Percentiles rank a stretch among this genome's conserved stretches.
phyloP scores from a whole-genome alignment of 2,888 invertebrate genomes.

The Leptinotarsa rubiginosa region DNA sequence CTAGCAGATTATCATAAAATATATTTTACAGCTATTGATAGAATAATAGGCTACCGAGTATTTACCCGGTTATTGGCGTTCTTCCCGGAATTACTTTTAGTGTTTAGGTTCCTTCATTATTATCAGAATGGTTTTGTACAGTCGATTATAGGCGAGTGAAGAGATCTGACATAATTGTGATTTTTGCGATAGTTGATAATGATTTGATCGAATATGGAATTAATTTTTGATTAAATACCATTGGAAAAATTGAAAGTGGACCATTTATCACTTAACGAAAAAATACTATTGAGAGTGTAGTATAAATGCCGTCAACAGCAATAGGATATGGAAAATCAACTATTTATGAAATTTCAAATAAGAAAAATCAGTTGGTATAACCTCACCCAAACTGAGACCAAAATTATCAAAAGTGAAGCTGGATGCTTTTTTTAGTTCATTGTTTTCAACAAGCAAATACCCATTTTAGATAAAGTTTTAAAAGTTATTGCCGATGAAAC shows the following conservation, averaged over 20 bases:
- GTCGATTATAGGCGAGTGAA: neutral
- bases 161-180: neutral
- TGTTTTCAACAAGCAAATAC: neutral
- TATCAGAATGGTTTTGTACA: no score
- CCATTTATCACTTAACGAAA: no score
- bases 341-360: slow-evolving; percentile 23
- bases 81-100: neutral
- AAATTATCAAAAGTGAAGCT: neutral
- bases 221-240: neutral
- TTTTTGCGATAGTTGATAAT: neutral
- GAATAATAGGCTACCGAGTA: neutral
- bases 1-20: no score
- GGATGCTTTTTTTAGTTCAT: neutral
- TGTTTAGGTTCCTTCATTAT: no score
- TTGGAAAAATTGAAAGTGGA: neutral
- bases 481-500: neutral
- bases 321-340: neutral
- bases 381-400: no score
- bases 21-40: neutral
- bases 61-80: neutral
- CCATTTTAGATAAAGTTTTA: neutral
- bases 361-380: neutral
- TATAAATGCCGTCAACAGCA: neutral
- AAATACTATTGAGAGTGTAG: neutral
- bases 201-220: neutral